Percentiles rank a stretch among this genome's conserved stretches.
phyloP scores from a whole-genome alignment of 1,140 invertebrate genomes.

The Platorchestia sp. region DNA sequence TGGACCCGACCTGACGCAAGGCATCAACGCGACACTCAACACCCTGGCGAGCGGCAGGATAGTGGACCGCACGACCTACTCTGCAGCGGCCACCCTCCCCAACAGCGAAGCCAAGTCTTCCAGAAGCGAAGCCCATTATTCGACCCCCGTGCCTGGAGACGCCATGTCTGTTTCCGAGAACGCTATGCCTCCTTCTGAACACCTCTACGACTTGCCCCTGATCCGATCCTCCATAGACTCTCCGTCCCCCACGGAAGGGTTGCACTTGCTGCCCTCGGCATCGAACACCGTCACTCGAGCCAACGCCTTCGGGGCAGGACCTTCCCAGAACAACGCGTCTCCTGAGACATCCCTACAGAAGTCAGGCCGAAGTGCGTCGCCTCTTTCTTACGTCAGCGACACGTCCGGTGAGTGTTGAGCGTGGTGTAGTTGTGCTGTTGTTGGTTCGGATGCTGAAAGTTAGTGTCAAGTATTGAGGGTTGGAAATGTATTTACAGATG shows the following conservation, averaged over 20 bases:
- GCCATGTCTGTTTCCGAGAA: neutral
- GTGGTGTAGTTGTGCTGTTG: no score
- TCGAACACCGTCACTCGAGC: conserved; percentile 19
- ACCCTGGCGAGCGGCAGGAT: conserved; percentile 18
- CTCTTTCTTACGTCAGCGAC: conserved; percentile 44
- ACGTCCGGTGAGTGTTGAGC: conserved; percentile 46
- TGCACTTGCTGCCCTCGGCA: conserved; percentile 50
- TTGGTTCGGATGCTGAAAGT: no score
- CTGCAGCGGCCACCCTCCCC: neutral
- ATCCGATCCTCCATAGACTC: conserved; percentile 56
- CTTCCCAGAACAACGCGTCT: neutral
- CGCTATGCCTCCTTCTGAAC: conserved; percentile 46
- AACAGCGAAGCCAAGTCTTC: conserved; percentile 4
- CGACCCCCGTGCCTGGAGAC: conserved; percentile 26
- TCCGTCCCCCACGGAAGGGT: conserved; percentile 34
- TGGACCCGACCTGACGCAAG: conserved; percentile 34
- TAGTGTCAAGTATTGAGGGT: no score
- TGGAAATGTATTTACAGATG: no score
- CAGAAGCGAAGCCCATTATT: conserved; percentile 37
- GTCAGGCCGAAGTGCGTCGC: conserved; percentile 49
- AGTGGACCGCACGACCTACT: neutral
- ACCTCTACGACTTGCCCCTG: conserved; percentile 46
- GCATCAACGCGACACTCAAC: conserved; percentile 44
- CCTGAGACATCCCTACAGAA: conserved; percentile 51
- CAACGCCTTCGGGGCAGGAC: conserved; percentile 7